Evolutionary conservation across 2,888 invertebrate genomes (phyloP).

Genomic region (Adelognathus sp.): DNA sequence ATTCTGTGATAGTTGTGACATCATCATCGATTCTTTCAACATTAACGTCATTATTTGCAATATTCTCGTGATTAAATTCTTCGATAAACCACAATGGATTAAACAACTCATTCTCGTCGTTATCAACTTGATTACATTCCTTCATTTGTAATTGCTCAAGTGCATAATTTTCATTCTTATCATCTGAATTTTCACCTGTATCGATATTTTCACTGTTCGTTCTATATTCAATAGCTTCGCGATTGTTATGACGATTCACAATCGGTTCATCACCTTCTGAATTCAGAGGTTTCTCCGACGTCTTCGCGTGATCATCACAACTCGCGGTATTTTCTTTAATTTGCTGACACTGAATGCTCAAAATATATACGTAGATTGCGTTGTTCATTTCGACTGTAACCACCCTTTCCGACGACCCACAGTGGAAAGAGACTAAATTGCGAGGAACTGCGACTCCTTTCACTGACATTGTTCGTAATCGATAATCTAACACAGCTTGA

Average conservation of each 20-base stretch:
- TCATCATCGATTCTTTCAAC: neutral
- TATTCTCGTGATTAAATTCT: neutral
- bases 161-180: neutral
- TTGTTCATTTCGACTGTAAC: neutral
- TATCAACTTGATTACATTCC: neutral
- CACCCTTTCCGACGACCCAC: conserved; percentile 8
- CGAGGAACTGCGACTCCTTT: neutral
- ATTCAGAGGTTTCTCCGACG: neutral
- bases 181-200: neutral
- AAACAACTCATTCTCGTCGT: neutral
- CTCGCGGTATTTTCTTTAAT: neutral
- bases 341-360: neutral
- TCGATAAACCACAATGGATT: neutral
- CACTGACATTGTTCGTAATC: neutral
- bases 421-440: conserved; percentile 9
- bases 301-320: neutral
- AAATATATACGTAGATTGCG: conserved; percentile 41
- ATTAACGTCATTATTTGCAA: neutral
- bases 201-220: neutral
- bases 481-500: neutral
- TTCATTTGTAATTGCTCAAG: neutral
- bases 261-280: conserved; percentile 2
- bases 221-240: neutral
- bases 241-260: neutral
- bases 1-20: neutral